These are phyloP conservation scores for Heliconius cydno DNA, from an alignment of 2,888 invertebrate species.

Conservation along the genomic window DNA sequence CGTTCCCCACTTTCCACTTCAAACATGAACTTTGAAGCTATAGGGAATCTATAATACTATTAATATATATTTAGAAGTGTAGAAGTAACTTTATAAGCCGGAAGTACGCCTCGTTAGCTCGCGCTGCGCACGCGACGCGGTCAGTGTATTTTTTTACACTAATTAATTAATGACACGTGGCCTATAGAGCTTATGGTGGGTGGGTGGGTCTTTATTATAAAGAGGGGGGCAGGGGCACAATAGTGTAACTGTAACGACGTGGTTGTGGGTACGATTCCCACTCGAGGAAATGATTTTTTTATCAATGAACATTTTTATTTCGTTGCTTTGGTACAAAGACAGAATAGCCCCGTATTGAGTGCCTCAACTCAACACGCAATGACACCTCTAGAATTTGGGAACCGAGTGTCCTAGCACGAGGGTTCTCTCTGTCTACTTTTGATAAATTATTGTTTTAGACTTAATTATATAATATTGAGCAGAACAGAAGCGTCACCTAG, in stretches of 20 bases:
- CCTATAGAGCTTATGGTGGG: conserved; percentile 10
- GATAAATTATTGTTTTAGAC: too few relatives aligned
- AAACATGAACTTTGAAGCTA: too few relatives aligned
- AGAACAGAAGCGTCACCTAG: too few relatives aligned
- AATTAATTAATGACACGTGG: conserved; percentile 42
- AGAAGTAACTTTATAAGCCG: conserved; percentile 11
- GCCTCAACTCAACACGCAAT: too few relatives aligned
- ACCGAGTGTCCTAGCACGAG: too few relatives aligned
- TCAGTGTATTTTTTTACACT: conserved; percentile 27
- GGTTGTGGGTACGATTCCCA: neutral
- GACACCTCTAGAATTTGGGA: too few relatives aligned
- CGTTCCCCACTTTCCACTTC: too few relatives aligned
- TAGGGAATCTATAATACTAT: neutral
- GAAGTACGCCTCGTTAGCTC: conserved; percentile 39
- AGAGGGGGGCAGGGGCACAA: neutral
- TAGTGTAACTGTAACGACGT: neutral
- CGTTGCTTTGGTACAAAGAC: too few relatives aligned
- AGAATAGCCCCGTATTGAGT: too few relatives aligned
- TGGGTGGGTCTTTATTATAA: too few relatives aligned
- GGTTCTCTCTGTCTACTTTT: too few relatives aligned
- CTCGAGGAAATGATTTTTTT: neutral
- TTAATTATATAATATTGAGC: too few relatives aligned
- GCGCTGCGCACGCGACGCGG: conserved; percentile 45
- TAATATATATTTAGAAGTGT: neutral
- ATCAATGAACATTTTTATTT: neutral